Conservation (phyloP, 1,140 invertebrate genomes). For the Proctacanthus coquilletti region DNA sequence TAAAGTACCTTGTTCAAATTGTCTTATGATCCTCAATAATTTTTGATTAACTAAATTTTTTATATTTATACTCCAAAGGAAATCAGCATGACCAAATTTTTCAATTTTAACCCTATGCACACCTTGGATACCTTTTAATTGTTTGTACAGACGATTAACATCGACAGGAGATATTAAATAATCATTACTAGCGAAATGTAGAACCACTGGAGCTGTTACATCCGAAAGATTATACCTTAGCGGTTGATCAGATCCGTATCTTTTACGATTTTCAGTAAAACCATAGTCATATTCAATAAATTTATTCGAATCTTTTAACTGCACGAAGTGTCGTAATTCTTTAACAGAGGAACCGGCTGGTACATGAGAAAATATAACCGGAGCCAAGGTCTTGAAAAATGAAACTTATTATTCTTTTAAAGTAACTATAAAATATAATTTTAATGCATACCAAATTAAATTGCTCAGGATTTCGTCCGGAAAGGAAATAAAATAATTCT, state of each 20-base stretch:
- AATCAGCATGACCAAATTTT: conserved; percentile 34
- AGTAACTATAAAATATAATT: no score
- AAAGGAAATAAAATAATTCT: no score
- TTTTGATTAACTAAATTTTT: neutral
- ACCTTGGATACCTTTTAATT: conserved; percentile 23
- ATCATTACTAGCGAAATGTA: conserved; percentile 43
- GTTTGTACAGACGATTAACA: conserved; percentile 18
- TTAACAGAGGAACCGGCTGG: conserved; percentile 57
- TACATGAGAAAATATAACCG: conserved; percentile 50
- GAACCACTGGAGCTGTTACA: conserved; percentile 36
- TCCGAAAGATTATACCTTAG: conserved; percentile 39
- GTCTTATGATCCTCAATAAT: no score
- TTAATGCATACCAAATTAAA: no score
- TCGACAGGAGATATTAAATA: conserved; percentile 32
- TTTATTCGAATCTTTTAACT: conserved; percentile 29
- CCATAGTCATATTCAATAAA: conserved; percentile 29
- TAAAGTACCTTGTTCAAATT: no score
- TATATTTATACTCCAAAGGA: conserved; percentile 28
- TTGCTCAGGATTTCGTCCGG: no score
- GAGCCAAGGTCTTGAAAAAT: conserved; percentile 40
- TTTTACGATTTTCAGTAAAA: conserved; percentile 13
- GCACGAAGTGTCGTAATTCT: conserved; percentile 51
- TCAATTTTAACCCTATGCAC: conserved; percentile 18
- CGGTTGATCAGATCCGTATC: conserved; percentile 30
- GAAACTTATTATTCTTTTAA: no score